Evolutionary conservation across 2,113 vertebrate genomes (phyloP), one percentile per base, ranked within the genome.

Genomic region (Tamias sibiricus): DNA sequence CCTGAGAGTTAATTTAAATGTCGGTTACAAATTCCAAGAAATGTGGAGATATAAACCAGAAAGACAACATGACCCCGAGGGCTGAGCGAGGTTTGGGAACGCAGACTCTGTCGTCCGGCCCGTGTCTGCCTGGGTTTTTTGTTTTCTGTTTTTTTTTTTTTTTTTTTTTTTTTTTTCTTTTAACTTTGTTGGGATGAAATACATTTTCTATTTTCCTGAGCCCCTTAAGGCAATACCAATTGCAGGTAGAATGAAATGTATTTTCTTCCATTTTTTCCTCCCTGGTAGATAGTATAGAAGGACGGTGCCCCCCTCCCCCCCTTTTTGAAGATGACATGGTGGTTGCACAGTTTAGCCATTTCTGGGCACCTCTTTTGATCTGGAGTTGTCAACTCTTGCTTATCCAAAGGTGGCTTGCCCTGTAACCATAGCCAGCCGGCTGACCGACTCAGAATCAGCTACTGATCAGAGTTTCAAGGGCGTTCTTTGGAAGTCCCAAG

Each of bases 11-110:
- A 91, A 97, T 96, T 95, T 95, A 93, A 93, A 91, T 87, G 94
- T 92, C 30, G 76, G 91, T 96, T 96, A 87, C 90, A 75, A 85
- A 90, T 97, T 96, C 95, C 97, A 96, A 98, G 96, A 97, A 98
- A 90, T 83, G 87, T 80, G 80, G 89, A 92, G 96, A 94, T 96
- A 68, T 10, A 96, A 97, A 94, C 96, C 96, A 97, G 94, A 96
- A 93, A 97, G 97, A 89, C 94, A 95, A 80, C 89, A 17, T 80
- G 93, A 93, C 93, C 89, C 12, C 20, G 83, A 59, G 69, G 62
- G 52, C 82, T 68, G 91, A 87, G 32, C 24, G 26, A 69, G 85
- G 69, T 85, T 95, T 90, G 84, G 90, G 94, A 92, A 91, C 52
- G 83, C 94, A 49, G 49, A 90, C 84, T 95, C 68, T 79, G 71